Percentiles rank a stretch among this genome's conserved stretches.
Conservation (phyloP, 2,113 vertebrate species). For the Leptobrachium ailaonicum region DNA sequence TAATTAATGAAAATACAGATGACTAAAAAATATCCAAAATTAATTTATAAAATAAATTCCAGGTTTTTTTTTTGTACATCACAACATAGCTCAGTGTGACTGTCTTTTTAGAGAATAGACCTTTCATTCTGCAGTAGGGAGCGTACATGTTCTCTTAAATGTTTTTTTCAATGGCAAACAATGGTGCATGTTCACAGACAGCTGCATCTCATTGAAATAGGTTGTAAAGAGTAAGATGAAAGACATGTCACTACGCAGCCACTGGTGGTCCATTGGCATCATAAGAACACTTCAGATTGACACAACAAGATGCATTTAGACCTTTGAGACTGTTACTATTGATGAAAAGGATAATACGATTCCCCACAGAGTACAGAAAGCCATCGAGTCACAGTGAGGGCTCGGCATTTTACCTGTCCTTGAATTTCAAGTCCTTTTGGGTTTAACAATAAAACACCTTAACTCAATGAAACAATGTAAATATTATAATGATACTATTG, state of each 20-base stretch:
- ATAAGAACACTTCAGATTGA: not conserved
- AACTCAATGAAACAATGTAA: too few species aligned
- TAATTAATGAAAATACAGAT: too few species aligned
- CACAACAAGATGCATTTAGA: not conserved
- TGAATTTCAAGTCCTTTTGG: slow-evolving; percentile 9
- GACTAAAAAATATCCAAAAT: too few species aligned
- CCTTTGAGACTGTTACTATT: slow-evolving; percentile 3
- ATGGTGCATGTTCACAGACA: not conserved
- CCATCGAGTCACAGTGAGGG: not conserved
- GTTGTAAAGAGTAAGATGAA: slow-evolving; percentile 5
- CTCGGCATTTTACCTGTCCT: not conserved
- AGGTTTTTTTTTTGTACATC: too few species aligned
- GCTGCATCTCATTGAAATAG: slow-evolving; percentile 1
- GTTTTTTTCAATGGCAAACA: not conserved
- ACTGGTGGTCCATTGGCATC: not conserved
- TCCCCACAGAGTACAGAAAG: not conserved
- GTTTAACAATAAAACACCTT: not conserved
- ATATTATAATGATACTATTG: too few species aligned
- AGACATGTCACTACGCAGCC: not conserved
- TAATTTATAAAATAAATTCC: too few species aligned
- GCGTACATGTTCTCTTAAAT: not conserved
- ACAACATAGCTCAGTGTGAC: too few species aligned
- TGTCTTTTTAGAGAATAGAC: too few species aligned
- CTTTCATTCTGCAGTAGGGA: too few species aligned
- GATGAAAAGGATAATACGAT: not conserved